phyloP scores from a whole-genome alignment of 2,113 vertebrate species.

The Alouatta palliata region DNA sequence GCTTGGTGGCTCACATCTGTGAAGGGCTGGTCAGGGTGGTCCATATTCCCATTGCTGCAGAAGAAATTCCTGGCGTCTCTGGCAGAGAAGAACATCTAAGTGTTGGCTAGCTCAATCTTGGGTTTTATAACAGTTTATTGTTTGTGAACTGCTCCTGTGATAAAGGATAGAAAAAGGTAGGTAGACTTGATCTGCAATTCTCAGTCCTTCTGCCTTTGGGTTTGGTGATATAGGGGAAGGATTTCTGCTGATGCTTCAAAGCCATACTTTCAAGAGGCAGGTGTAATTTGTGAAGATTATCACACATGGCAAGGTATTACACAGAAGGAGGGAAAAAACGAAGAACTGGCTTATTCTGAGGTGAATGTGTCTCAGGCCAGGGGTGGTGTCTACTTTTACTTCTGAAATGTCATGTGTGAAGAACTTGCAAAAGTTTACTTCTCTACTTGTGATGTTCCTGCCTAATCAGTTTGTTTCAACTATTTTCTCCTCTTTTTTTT shows the following conservation, averaged over 20 bases:
- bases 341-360: not conserved
- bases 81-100: not conserved
- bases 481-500: not conserved
- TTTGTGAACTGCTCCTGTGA: not conserved
- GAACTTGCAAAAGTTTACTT: not conserved
- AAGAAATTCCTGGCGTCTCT: not conserved
- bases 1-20: no score
- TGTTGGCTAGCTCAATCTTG: not conserved
- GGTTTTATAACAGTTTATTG: not conserved
- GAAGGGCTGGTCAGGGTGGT: no score
- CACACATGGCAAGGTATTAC: not conserved
- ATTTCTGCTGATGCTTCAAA: not conserved
- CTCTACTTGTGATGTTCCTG: not conserved
- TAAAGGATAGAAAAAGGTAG: not conserved
- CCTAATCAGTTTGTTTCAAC: not conserved
- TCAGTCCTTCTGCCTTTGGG: not conserved
- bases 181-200: not conserved
- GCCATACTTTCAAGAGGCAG: not conserved
- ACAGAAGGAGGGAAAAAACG: not conserved
- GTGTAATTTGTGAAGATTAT: not conserved
- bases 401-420: not conserved
- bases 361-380: not conserved
- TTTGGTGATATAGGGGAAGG: not conserved
- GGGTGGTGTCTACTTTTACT: not conserved
- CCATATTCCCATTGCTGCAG: not conserved